Base-by-base conservation (phyloP, 2,113 vertebrate genomes). In the Lepus timidus region DNA sequence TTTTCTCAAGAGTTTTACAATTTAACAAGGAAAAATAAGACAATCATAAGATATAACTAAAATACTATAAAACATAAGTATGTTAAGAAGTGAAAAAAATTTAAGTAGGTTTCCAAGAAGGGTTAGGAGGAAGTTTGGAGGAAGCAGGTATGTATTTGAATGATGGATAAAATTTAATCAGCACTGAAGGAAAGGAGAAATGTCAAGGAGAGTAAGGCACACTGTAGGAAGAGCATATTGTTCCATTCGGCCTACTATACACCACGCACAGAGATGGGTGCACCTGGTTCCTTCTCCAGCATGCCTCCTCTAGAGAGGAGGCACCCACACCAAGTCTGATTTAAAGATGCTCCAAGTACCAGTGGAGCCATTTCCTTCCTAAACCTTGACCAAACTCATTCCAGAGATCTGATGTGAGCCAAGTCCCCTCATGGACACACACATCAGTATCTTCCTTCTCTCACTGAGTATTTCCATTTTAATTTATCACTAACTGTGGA, bases 231-330 rank as follows among this genome's bases (percentile, higher is more conserved):
- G 6, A 68, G 39, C 33, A 3, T 13, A 22, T 44, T 33, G 0
- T 39, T 68, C 49, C 31, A 4, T 25, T 44, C 29, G 1, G 3
- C 44, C 14, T 1, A 19, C 0, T 4, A 2, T 44, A 9, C 20
- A 13, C 31, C 6, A 1, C 39, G 4, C 8, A 23, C 20, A 8
- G 6, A 16, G 12, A 1, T 10, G 4, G 31, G 16, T 9, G 23
- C 11, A 8, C 13, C 2, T 4, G 4, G 20, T 11, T 6, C 20
- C 16, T 74, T 33, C 31, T 9, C 44, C 7, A 16, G 7, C 31
- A 3, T 49, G n/a, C 7, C 7, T 51, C n/a, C 44, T 31, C 25
- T 1, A 0, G 1, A 62, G 33, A 86, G 5, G 33, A 65, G 5
- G 27, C 3, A 2, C 88, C 2, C 20, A 14, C 22, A 19, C 22